Evolutionary conservation across 2,888 invertebrate species (phyloP).

Genomic region (Chaetoderma sp.): DNA sequence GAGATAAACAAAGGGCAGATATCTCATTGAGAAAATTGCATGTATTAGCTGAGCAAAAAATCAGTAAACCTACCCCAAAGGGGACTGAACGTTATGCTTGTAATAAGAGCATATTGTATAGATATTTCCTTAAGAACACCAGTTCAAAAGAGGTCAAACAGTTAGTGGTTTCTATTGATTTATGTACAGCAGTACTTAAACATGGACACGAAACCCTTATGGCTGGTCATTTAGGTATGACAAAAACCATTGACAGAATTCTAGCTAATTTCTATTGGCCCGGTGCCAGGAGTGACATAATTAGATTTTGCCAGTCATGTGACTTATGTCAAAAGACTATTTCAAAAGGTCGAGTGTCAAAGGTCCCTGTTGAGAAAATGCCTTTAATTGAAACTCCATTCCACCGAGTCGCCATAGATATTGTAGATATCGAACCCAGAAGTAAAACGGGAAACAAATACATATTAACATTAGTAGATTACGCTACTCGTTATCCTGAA

Average conservation of each 20-base stretch:
- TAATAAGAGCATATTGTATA: no score
- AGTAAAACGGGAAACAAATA: conserved; percentile 32
- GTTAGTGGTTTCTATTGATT: no score
- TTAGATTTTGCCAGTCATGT: conserved; percentile 33
- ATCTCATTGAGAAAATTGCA: no score
- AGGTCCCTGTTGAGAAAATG: conserved; percentile 27
- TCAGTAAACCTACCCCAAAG: no score
- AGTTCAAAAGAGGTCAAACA: no score
- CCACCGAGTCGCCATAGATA: conserved; percentile 37
- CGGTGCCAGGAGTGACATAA: conserved; percentile 25
- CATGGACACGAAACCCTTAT: conserved; percentile 27
- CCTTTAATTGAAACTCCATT: conserved; percentile 37
- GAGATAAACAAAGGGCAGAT: no score
- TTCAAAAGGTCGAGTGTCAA: conserved; percentile 28
- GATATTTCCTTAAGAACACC: no score
- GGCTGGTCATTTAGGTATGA: conserved; percentile 28
- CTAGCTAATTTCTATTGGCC: conserved; percentile 34
- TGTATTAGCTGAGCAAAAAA: no score
- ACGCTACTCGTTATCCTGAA: conserved; percentile 36
- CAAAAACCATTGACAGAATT: conserved; percentile 18
- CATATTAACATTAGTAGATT: conserved; percentile 33
- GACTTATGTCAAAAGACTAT: conserved; percentile 35
- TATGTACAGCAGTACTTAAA: no score
- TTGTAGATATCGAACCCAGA: conserved; percentile 35
- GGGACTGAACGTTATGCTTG: no score